Evolutionary conservation across 2,113 vertebrate genomes (phyloP), one percentile per base, ranked within the genome.

Genomic region (Tretioscincus oriximinensis): DNA sequence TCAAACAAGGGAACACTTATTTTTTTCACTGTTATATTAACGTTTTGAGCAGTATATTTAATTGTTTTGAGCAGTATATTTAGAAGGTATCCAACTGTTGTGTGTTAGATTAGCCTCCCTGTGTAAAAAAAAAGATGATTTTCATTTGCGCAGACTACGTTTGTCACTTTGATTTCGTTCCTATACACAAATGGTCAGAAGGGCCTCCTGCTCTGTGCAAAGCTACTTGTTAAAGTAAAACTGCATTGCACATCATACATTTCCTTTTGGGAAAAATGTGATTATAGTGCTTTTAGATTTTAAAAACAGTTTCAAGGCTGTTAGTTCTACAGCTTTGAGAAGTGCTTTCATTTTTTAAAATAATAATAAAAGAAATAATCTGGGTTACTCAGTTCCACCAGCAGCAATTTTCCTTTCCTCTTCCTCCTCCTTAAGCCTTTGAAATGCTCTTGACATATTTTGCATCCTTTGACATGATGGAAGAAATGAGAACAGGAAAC

Each of bases 321-420:
- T 78, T 45, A 79, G 70, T 79, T 69, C 67, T 14, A 28, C 68
- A 71, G 51, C 66, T 70, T 78, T 69, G 65, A 71, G 35, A 12
- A 26, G 65, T 58, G 14, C 65, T 61, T 78, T 71, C 31, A 70
- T 70, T 45, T n/a, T 11, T 60, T 69, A 22, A 60, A 65, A 28
- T 41, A 41, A 41, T 41, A 41, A 41, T 41, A 41, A n/a, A 65
- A 61, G 20, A 18, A 61, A 68, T 14, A 24, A 60, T 22, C 16
- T 2, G 58, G 63, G 28, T n/a, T 47, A 61, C 78, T 72, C 35
- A 47, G 1, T 22, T 78, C 51, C 35, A 45, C 24, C 66, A 54
- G 9, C 66, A 54, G 9, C 49, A 41, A 67, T 41, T 65, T 41
- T 16, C n/a, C 26, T 66, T 58, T 64, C 20, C 31, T 2, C 8